A percentile compares a stretch with the other conserved stretches of the same genome.
These are phyloP conservation scores for Eledona agricola DNA, from an alignment of 2,888 invertebrate genomes.

Conservation along the genomic window DNA sequence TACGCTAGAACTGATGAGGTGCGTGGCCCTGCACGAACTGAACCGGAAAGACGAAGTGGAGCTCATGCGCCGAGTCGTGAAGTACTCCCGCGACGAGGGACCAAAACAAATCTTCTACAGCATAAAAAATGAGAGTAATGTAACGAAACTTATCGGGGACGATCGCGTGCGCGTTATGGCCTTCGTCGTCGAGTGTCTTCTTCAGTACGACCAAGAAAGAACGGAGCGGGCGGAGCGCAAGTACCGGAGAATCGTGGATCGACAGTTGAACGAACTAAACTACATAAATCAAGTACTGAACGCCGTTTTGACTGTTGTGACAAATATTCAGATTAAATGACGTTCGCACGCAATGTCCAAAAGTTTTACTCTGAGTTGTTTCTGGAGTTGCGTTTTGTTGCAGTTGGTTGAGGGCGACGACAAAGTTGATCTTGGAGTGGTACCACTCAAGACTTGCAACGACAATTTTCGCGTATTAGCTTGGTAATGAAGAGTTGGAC, in stretches of 20 bases:
- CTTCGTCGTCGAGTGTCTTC: background rate
- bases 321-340: constrained; percentile 4
- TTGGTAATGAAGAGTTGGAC: no score
- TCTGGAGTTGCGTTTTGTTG: no score
- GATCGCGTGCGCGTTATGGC: no score
- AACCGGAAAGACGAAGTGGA: background rate
- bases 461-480: no score
- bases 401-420: no score
- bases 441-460: no score
- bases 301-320: background rate
- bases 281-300: constrained; percentile 1
- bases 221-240: background rate
- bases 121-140: constrained; percentile 28
- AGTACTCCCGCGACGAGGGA: constrained; percentile 20
- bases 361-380: no score
- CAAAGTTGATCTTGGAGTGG: no score
- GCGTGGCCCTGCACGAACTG: background rate
- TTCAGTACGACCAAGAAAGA: background rate
- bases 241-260: background rate
- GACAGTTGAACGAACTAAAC: background rate
- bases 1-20: constrained; percentile 4
- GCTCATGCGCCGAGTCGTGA: constrained; percentile 1
- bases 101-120: constrained; percentile 45
- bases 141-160: constrained; percentile 42
- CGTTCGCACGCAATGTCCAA: no score